Base-by-base conservation (phyloP, 2,113 vertebrate genomes). In the Sterna hirundo region DNA sequence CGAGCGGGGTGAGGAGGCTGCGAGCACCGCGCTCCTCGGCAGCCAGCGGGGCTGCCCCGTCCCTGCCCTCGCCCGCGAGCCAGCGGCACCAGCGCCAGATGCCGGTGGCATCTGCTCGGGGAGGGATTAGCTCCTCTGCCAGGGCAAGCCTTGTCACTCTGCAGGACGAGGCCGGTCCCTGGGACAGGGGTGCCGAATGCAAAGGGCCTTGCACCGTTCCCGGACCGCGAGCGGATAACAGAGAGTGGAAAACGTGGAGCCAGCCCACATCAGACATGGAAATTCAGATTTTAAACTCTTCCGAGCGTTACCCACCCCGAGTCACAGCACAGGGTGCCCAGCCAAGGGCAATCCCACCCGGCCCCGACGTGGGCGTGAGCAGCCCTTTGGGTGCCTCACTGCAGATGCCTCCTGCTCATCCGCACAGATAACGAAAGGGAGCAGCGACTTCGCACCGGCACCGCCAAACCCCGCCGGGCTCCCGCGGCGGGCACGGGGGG, bases 1-100 rank as follows among this genome's bases (percentile, higher is more conserved):
- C 7, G 2, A 83, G 82, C 1, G 1, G 64, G 62, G 38, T 29
- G 6, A 64, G 78, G 38, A 86, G 90, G 65, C 65, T 13, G 84
- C 0, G 47, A 81, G 81, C 40, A 47, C 18, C 5, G 3, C 0
- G 46, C 27, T 29, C 30, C 66, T 18, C 15, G 4, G 83, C 4
- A 10, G 16, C 42, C 7, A 0, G 38, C 36, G 5, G 30, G 17
- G 74, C 66, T 62, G 40, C 22, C 46, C 54, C 4, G 7, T 5
- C 77, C 4, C 0, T 20, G 57, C 40, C 90, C 69, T 26, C 3
- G 0, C 30, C 34, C 11, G 1, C 0, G 2, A 29, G 49, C 61
- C 65, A 47, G 40, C 36, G 2, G 61, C 57, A 81, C 68, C 66
- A 21, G 4, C 0, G 26, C 55, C 60, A 46, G 51, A 26, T 15